Conservation (phyloP, 2,797 vertebrate species). For the Fundulus diaphanus region DNA sequence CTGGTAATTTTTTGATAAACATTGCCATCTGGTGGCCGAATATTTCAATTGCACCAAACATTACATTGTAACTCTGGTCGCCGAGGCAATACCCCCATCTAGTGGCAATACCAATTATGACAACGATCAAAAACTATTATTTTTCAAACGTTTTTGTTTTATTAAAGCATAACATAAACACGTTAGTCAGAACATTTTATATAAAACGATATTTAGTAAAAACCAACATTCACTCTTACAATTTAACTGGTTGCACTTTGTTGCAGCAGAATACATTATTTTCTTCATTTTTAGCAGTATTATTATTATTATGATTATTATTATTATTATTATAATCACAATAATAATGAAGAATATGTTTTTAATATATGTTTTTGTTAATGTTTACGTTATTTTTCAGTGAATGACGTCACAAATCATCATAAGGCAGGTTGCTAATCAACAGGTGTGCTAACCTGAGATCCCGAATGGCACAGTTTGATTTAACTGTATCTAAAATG, state of each 20-base stretch:
- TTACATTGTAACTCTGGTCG: too few species aligned
- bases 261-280: background rate
- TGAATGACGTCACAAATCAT: background rate
- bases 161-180: background rate
- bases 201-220: background rate
- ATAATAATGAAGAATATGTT: too few species aligned
- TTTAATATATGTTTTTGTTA: too few species aligned
- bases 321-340: too few species aligned
- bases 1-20: constrained; percentile 7
- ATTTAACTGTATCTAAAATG: background rate
- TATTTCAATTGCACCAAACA: background rate
- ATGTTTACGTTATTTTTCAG: background rate
- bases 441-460: background rate
- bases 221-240: background rate
- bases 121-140: background rate
- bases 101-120: background rate
- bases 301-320: too few species aligned
- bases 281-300: too few species aligned
- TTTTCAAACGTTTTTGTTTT: background rate
- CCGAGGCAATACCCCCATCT: constrained; percentile 2
- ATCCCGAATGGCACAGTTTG: background rate
- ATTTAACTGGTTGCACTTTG: background rate
- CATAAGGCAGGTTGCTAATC: background rate
- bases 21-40: constrained; percentile 42
- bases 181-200: background rate